Conservation (phyloP, 2,888 invertebrate genomes). For the Fragum whitleyi region DNA sequence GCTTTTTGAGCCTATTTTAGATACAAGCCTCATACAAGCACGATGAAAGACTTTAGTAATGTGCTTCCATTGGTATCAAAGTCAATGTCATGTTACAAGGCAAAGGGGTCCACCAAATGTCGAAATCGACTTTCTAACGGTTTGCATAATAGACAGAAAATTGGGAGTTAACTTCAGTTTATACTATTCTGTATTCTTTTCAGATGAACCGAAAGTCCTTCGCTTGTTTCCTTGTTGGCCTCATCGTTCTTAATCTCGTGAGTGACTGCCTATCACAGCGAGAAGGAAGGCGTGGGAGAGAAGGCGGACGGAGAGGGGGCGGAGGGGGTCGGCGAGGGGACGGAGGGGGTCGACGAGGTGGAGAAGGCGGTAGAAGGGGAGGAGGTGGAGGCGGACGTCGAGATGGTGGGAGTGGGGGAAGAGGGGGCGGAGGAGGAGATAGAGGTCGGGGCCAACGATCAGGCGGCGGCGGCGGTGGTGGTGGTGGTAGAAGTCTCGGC, state of each 20-base stretch:
- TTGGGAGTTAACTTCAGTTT: too few relatives aligned
- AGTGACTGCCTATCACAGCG: background rate
- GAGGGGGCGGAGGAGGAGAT: background rate
- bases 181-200: background rate
- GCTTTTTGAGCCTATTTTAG: too few relatives aligned
- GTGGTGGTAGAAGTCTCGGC: background rate
- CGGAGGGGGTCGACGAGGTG: background rate
- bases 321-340: background rate
- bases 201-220: background rate
- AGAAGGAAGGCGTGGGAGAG: background rate
- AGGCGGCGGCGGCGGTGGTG: background rate
- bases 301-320: background rate
- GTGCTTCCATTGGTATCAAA: too few relatives aligned
- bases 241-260: background rate
- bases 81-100: too few relatives aligned
- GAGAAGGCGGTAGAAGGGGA: background rate
- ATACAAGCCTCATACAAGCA: too few relatives aligned
- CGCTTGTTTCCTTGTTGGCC: background rate
- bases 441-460: background rate
- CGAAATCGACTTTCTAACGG: too few relatives aligned
- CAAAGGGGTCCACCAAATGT: too few relatives aligned
- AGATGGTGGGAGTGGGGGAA: background rate
- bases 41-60: too few relatives aligned
- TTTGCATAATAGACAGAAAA: too few relatives aligned
- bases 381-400: background rate